These are phyloP conservation scores for Xiphophorus maculatus DNA, from an alignment of 2,113 vertebrate species.

Conservation along the genomic window DNA sequence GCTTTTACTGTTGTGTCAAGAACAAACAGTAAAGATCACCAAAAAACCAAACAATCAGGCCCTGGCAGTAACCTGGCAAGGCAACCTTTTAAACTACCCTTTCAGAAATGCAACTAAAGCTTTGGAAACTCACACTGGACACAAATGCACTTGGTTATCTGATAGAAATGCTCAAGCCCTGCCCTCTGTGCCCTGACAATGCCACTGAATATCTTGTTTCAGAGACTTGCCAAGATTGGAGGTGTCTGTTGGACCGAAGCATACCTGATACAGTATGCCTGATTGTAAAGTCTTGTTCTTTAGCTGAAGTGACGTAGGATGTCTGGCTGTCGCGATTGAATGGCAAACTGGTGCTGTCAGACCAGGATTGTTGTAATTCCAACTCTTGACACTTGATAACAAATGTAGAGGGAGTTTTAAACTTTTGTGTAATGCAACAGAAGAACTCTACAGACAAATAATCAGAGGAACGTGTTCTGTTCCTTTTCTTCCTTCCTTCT, in stretches of 20 bases:
- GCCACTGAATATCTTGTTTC: constrained; percentile 64
- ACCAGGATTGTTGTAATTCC: constrained; percentile 20
- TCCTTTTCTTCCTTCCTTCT: not conserved
- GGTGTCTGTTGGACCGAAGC: constrained; percentile 43
- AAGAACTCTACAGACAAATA: constrained; percentile 12
- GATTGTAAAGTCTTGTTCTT: constrained; percentile 50
- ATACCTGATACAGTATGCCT: constrained; percentile 59
- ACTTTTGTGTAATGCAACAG: not conserved
- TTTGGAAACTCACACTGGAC: constrained; percentile 55
- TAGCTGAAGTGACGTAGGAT: constrained; percentile 53
- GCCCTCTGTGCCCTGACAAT: constrained; percentile 69
- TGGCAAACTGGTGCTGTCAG: not conserved
- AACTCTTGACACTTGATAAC: constrained; percentile 22
- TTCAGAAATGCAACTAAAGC: constrained; percentile 63
- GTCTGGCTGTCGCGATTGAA: constrained; percentile 34
- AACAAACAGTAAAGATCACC: constrained; percentile 53
- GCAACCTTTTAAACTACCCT: constrained; percentile 61
- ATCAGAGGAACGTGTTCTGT: not conserved
- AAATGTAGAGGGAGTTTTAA: not conserved
- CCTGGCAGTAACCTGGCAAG: constrained; percentile 47
- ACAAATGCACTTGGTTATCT: constrained; percentile 62
- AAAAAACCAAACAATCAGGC: constrained; percentile 42
- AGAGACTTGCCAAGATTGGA: constrained; percentile 44
- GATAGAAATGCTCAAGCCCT: constrained; percentile 62
- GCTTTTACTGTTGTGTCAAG: constrained; percentile 10